Conservation (phyloP, 2,113 vertebrate genomes). For the Ameiurus melas region DNA sequence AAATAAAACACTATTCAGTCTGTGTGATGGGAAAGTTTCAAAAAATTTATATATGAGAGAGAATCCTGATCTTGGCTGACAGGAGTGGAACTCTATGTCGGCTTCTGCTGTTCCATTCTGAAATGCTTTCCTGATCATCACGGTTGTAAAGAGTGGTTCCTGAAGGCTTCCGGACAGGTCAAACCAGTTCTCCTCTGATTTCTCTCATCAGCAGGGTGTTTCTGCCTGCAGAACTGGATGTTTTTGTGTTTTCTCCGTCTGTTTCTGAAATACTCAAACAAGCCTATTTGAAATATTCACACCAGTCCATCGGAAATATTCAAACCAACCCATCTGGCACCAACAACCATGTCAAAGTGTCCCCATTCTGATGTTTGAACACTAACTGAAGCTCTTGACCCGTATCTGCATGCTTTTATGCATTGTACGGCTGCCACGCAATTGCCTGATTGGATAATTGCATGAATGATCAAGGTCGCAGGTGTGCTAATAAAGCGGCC, state of each 20-base stretch:
- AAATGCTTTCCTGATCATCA: background rate
- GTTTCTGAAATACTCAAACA: background rate
- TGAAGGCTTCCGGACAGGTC: background rate
- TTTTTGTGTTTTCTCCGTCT: background rate
- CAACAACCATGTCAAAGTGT: background rate
- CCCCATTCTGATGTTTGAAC: background rate
- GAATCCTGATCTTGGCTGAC: background rate
- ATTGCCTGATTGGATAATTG: background rate
- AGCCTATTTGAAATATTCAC: background rate
- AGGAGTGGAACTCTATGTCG: background rate
- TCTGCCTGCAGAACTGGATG: background rate
- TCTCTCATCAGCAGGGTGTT: background rate
- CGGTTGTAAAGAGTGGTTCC: background rate
- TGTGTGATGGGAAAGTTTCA: background rate
- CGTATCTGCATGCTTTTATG: background rate
- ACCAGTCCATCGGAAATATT: background rate
- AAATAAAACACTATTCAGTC: background rate
- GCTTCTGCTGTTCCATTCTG: background rate
- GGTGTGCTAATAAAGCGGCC: background rate
- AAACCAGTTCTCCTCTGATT: background rate
- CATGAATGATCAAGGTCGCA: background rate
- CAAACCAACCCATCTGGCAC: background rate
- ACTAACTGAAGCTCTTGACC: background rate
- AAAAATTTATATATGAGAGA: too few relatives aligned
- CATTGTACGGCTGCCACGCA: background rate